Evolutionary conservation across 1,140 invertebrate species (phyloP).

Genomic region (Drosophila tsacasi): DNA sequence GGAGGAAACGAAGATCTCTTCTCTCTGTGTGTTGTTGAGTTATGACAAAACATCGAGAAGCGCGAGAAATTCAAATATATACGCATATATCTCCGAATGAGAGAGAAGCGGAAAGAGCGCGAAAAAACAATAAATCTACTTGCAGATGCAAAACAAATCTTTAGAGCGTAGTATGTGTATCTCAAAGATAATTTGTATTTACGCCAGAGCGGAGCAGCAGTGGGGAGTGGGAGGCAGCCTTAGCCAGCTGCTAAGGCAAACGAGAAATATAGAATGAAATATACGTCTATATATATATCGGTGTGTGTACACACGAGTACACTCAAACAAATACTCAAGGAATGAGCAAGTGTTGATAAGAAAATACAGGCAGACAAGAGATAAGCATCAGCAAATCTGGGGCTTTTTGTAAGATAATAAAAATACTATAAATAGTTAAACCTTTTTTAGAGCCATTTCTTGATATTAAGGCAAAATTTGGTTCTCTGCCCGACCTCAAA

Average conservation of each 20-base stretch:
- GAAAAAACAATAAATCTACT: slow-evolving; percentile 65
- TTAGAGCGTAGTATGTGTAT: slow-evolving; percentile 59
- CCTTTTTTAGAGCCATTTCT: neutral
- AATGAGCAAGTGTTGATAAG: neutral
- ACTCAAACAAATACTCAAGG: slow-evolving; percentile 1
- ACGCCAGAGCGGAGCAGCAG: slow-evolving; percentile 2
- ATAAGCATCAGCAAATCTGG: neutral
- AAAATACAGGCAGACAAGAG: neutral
- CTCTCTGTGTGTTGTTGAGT: slow-evolving; percentile 35
- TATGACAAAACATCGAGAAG: slow-evolving; percentile 58
- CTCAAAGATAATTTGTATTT: slow-evolving; percentile 58
- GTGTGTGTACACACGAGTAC: slow-evolving; percentile 24
- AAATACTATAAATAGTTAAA: neutral
- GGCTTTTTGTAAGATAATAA: neutral
- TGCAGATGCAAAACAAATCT: slow-evolving; percentile 58
- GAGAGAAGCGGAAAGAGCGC: slow-evolving; percentile 18
- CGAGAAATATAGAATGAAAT: slow-evolving; percentile 64
- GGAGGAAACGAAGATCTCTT: slow-evolving; percentile 18
- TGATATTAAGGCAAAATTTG: neutral
- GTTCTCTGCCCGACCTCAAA: too few species aligned
- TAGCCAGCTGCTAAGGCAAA: slow-evolving; percentile 53
- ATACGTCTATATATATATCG: slow-evolving; percentile 26
- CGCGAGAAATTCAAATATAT: slow-evolving; percentile 34
- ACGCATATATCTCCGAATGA: neutral
- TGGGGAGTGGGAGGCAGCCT: slow-evolving; percentile 24